Conservation (phyloP, 2,888 invertebrate genomes). For the Neelides folsomi region DNA sequence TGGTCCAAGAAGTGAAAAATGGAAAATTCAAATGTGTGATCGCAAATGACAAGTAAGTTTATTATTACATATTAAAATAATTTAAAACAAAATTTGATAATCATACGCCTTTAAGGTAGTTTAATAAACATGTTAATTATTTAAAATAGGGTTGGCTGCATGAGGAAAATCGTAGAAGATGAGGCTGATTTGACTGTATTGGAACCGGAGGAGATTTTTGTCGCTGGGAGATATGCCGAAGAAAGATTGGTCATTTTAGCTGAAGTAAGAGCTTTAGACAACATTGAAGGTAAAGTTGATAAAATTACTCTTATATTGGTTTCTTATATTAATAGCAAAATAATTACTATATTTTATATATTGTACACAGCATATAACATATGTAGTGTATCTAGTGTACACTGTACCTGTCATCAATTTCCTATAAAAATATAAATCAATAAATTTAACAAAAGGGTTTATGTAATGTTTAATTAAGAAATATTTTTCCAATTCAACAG, state of each 20-base stretch:
- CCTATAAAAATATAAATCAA: too few species aligned
- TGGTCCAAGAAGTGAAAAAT: slow-evolving; percentile 13
- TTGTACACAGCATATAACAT: too few species aligned
- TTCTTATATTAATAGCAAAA: too few species aligned
- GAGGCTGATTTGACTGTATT: slow-evolving; percentile 24
- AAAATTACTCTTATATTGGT: too few species aligned
- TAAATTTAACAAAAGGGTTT: too few species aligned
- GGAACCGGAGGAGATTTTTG: slow-evolving; percentile 27
- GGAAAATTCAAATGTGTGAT: slow-evolving; percentile 15
- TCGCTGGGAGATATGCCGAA: slow-evolving; percentile 17
- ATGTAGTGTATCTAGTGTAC: too few species aligned
- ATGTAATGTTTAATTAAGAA: too few species aligned
- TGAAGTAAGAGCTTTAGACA: slow-evolving; percentile 19
- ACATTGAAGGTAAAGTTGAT: slow-evolving; percentile 1
- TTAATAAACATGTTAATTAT: too few species aligned
- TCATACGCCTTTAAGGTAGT: background rate
- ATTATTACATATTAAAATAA: background rate
- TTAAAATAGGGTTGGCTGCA: slow-evolving; percentile 21
- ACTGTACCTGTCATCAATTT: too few species aligned
- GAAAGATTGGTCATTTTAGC: slow-evolving; percentile 17
- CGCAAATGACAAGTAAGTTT: slow-evolving; percentile 26
- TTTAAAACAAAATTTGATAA: background rate
- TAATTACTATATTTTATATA: too few species aligned
- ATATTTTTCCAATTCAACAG: slow-evolving; percentile 1
- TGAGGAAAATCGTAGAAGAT: slow-evolving; percentile 19